A percentile compares a stretch with the other conserved stretches of the same genome.
These are phyloP conservation scores for Spodoptera picta DNA, from an alignment of 2,888 invertebrate genomes.

Conservation along the genomic window DNA sequence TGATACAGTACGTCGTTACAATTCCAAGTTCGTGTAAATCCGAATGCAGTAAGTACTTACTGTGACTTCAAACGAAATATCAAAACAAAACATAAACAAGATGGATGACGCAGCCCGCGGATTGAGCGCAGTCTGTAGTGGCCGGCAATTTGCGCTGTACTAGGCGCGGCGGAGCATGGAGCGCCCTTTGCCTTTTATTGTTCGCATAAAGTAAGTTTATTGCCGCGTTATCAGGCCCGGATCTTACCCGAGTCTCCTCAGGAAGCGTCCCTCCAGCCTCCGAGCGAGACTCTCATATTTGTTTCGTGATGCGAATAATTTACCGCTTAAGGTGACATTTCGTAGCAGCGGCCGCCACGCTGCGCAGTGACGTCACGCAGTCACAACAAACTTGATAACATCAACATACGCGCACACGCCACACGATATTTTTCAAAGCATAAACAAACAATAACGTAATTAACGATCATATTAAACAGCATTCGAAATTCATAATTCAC, in stretches of 20 bases:
- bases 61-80: slow-evolving; percentile 13
- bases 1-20: too few relatives aligned
- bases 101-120: slow-evolving; percentile 42
- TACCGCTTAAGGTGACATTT: slow-evolving; percentile 40
- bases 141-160: slow-evolving; percentile 42
- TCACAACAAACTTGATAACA: slow-evolving; percentile 27
- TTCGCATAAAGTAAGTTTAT: slow-evolving; percentile 68
- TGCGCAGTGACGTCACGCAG: slow-evolving; percentile 19
- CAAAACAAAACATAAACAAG: slow-evolving; percentile 45
- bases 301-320: slow-evolving; percentile 54
- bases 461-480: too few relatives aligned
- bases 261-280: slow-evolving; percentile 30
- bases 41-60: too few relatives aligned
- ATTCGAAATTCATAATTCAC: too few relatives aligned
- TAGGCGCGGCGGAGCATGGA: slow-evolving; percentile 27
- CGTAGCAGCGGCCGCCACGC: slow-evolving; percentile 36
- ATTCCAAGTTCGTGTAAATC: too few relatives aligned
- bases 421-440: too few relatives aligned
- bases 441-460: too few relatives aligned
- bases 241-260: slow-evolving; percentile 36
- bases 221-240: slow-evolving; percentile 63
- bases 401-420: too few relatives aligned
- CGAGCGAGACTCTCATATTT: slow-evolving; percentile 39
- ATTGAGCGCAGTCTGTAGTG: slow-evolving; percentile 13
- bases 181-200: slow-evolving; percentile 60